A percentile compares a stretch with the other conserved stretches of the same genome.
These are phyloP conservation scores for Holothuria glaberrima DNA, from an alignment of 35 echinoderm and acorn worm species.

Conservation along the genomic window DNA sequence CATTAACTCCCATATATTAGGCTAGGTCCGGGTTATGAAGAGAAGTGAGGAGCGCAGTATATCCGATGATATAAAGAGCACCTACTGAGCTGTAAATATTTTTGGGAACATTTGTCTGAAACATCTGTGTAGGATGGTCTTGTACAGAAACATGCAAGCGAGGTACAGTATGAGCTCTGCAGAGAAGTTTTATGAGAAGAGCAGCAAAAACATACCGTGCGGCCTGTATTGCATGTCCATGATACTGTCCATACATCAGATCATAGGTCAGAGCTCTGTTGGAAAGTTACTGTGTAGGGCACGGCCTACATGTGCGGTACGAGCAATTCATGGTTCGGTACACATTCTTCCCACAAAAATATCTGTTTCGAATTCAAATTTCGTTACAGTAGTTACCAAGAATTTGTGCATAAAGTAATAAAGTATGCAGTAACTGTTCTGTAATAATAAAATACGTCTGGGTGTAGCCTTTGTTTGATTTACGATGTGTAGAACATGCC, in stretches of 20 bases:
- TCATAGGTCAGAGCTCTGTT: not conserved
- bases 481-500: no score
- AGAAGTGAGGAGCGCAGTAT: not conserved
- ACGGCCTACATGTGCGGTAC: not conserved
- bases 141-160: not conserved
- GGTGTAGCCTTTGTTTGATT: no score
- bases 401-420: not conserved
- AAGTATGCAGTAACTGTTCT: not conserved
- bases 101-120: no score
- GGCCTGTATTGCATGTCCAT: no score
- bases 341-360: not conserved
- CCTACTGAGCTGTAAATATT: no score
- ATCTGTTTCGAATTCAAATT: slow-evolving; percentile 4
- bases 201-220: no score
- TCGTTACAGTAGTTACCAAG: slow-evolving; percentile 15
- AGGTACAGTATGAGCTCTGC: not conserved
- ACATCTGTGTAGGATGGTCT: not conserved
- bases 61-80: no score
- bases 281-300: not conserved
- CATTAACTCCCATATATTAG: not conserved
- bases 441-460: no score
- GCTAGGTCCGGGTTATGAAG: not conserved
- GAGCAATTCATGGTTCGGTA: not conserved
- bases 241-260: not conserved
- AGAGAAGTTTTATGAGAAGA: not conserved